Base-by-base conservation (phyloP, 2,888 invertebrate genomes). In the Macrophya alboannulata region DNA sequence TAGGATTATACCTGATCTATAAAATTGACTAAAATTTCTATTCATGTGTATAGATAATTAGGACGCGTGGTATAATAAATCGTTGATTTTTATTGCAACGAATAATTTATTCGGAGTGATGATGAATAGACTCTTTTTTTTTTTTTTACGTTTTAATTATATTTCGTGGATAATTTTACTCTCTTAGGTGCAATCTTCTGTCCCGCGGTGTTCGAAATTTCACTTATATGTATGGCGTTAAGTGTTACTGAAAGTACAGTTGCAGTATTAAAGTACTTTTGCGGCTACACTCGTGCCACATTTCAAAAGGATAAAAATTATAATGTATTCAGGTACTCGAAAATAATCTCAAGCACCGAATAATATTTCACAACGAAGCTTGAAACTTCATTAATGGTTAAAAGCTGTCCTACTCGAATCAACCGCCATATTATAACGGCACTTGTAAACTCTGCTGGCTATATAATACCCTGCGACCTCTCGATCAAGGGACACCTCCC, bases 311-410 rank as follows among this genome's bases (percentile, higher is more conserved):
- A 74, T 21, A 45, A 21, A 31, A 74, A 40, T n/a, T 55, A 51
- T 77, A 77, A 77, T 77, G 77, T 77, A 77, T 77, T 77, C 77
- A 15, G 15, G 51, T 77, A 51, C 48, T 77, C 45, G 51, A 77
- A 4, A 25, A 43, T 4, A 25, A 48, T 51, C 55, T 77, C 25
- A 77, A 77, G 77, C 31, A 37, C 77, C 55, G 55, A 77, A 77
- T 77, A 77, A 51, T 55, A 77, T 37, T 31, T 55, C 55, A 31
- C 77, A 21, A 77, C 6, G 37, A 55, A 77, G 51, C 51, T 74
- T 17, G 51, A 77, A 77, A 77, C 45, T 74, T 74, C 45, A 77
- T 51, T 51, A 77, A 77, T 51, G 51, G 31, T 17, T 51, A 31
- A 55, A 77, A 51, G 31, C 25, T 77, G 77, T 48, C 55, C 55